These are phyloP conservation scores for Liparis tanakae DNA, from an alignment of 2,797 vertebrate species.

Conservation along the genomic window DNA sequence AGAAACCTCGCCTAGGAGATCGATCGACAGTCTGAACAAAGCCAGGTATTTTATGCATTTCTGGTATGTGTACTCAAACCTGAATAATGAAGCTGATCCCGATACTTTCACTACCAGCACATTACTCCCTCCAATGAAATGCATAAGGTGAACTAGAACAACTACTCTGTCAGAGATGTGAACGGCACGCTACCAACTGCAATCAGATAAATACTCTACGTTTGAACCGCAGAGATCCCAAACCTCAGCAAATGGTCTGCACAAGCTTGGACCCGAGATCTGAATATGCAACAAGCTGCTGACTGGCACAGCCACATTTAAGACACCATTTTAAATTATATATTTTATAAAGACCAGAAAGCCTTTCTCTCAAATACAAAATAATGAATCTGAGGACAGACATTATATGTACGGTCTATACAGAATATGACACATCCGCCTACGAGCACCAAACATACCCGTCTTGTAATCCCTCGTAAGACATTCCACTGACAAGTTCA, in stretches of 20 bases:
- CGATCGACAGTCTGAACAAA: neutral
- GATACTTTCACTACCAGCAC: neutral
- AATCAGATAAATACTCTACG: neutral
- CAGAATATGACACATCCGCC: neutral
- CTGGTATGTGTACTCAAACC: neutral
- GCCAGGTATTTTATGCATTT: neutral
- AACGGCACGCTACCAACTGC: neutral
- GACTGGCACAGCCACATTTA: neutral
- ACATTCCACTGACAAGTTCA: constrained; percentile 3
- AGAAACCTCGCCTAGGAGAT: neutral
- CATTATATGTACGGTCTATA: neutral
- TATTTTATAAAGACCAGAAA: neutral
- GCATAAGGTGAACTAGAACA: neutral
- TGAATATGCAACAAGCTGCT: neutral
- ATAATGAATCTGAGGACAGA: neutral
- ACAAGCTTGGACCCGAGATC: neutral
- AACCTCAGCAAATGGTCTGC: neutral
- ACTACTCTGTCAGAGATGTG: neutral
- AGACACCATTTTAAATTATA: neutral
- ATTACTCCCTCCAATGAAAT: constrained; percentile 9
- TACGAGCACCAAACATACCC: neutral
- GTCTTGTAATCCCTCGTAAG: constrained; percentile 3
- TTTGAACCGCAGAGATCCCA: neutral
- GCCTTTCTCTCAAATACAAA: neutral
- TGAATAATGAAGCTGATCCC: neutral